These are phyloP conservation scores for Ooceraea biroi DNA, from an alignment of 1,140 invertebrate genomes.

Conservation along the genomic window DNA sequence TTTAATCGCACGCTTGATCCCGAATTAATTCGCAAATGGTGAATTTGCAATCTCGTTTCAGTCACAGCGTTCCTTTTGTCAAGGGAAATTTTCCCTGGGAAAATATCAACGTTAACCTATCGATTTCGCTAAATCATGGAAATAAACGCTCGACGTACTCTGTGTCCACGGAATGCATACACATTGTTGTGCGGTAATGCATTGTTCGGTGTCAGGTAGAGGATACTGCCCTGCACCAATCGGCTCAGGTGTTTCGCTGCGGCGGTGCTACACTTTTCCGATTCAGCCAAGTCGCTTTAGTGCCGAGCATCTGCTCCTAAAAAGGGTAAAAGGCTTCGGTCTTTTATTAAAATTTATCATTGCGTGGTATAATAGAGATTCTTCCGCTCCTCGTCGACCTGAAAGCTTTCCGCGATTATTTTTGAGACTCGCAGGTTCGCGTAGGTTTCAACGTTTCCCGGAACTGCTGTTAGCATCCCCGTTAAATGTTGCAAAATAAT, in stretches of 20 bases:
- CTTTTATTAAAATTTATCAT: constrained; percentile 68
- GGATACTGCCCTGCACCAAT: constrained; percentile 44
- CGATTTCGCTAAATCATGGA: constrained; percentile 11
- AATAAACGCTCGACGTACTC: constrained; percentile 59
- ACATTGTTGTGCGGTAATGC: constrained; percentile 41
- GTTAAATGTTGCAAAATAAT: constrained; percentile 41
- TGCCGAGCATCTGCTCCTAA: constrained; percentile 61
- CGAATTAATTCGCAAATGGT: constrained; percentile 46
- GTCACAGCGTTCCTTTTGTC: constrained; percentile 1
- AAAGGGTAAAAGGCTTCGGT: constrained; percentile 34
- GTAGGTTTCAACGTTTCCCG: constrained; percentile 27
- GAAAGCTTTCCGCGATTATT: constrained; percentile 55
- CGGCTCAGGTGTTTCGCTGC: constrained; percentile 65
- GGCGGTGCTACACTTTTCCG: constrained; percentile 25
- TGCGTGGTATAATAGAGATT: constrained; percentile 24
- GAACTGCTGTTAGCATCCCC: background rate
- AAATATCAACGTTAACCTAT: constrained; percentile 12
- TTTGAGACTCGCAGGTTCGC: background rate
- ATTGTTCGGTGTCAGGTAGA: constrained; percentile 61
- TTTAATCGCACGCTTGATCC: constrained; percentile 40
- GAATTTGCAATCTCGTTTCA: constrained; percentile 3
- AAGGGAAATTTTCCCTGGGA: background rate
- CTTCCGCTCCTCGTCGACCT: constrained; percentile 7
- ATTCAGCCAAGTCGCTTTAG: constrained; percentile 52
- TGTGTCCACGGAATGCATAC: constrained; percentile 24